Evolutionary conservation across 2,888 invertebrate species (phyloP), one percentile per base, ranked within the genome.

Genomic region (Nomada flava): DNA sequence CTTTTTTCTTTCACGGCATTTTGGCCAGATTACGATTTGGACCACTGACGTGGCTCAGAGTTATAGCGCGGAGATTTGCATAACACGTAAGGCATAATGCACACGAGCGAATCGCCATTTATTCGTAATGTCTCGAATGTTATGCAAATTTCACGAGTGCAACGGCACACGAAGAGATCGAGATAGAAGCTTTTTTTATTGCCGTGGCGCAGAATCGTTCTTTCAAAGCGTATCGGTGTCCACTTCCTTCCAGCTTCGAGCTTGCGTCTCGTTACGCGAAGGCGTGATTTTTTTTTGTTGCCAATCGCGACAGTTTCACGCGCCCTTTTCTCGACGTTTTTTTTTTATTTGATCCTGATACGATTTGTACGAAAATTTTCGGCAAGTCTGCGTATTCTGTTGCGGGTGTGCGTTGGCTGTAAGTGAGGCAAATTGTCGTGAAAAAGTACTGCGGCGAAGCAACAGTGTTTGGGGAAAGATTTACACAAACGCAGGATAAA

Each of bases 31-130:
- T 77, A 64, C 53, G 76, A 78, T 85, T 80, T 78, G 71, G 69
- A 57, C 29, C 69, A 60, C 23, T 26, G 76, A 55, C 52, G 47
- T 26, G 52, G 59, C 29, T 44, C 20, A 20, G 70, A 69, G 57
- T 76, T 75, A 73, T 59, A 63, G 60, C 76, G 15, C 64, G 26
- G 44, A 23, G 62, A 85, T 86, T 86, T 86, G 79, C 83, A 80
- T 78, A 80, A 73, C 59, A 63, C 64, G 59, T 60, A 59, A 74
- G 57, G 57, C 65, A 64, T 85, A 79, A 79, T 68, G 67, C 76
- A 70, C 29, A 70, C 63, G 20, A 36, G 65, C 52, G 57, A 68
- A 78, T 79, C 57, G 29, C 44, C 70, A 63, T 82, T 83, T 86
- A 76, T 73, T 60, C 68, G 47, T 67, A 82, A 77, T 70, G 60